phyloP scores from a whole-genome alignment of 2,888 invertebrate species.

The Xanthia togata region DNA sequence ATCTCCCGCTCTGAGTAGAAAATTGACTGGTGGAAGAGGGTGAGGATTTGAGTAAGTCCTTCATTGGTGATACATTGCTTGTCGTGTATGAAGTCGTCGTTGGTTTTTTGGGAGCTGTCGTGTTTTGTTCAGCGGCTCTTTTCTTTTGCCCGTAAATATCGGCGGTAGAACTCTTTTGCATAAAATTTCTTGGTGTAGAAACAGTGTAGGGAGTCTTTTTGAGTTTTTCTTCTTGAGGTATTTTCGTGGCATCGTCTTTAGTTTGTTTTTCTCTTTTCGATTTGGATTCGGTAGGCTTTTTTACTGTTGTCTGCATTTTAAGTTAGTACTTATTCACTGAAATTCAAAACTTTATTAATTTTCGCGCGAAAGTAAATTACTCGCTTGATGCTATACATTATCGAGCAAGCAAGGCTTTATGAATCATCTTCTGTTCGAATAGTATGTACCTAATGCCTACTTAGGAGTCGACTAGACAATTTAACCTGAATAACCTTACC shows the following conservation, averaged over 20 bases:
- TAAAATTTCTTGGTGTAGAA: slow-evolving; percentile 78
- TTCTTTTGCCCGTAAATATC: slow-evolving; percentile 83
- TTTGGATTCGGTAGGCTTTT: slow-evolving; percentile 60
- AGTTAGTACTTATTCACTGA: slow-evolving; percentile 18
- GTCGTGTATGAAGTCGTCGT: slow-evolving; percentile 59
- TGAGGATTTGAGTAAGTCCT: slow-evolving; percentile 78
- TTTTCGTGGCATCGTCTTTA: slow-evolving; percentile 72
- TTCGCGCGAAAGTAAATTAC: neutral
- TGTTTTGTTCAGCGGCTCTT: slow-evolving; percentile 59
- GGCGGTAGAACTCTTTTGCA: slow-evolving; percentile 77
- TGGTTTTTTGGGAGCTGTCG: slow-evolving; percentile 77
- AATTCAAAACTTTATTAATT: slow-evolving; percentile 9
- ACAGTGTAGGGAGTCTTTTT: slow-evolving; percentile 73
- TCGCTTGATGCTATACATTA: neutral
- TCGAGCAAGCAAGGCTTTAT: neutral
- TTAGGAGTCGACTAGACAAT: neutral
- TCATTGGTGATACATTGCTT: slow-evolving; percentile 79
- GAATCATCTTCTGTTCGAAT: neutral
- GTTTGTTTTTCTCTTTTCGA: slow-evolving; percentile 63
- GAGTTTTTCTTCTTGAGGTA: slow-evolving; percentile 75
- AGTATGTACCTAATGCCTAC: neutral
- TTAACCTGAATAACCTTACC: neutral
- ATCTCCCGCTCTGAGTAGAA: slow-evolving; percentile 61
- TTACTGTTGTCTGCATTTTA: slow-evolving; percentile 74
- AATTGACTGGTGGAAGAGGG: slow-evolving; percentile 76